Evolutionary conservation across 2,888 invertebrate genomes (phyloP).

Genomic region (Spicauda simplicius): DNA sequence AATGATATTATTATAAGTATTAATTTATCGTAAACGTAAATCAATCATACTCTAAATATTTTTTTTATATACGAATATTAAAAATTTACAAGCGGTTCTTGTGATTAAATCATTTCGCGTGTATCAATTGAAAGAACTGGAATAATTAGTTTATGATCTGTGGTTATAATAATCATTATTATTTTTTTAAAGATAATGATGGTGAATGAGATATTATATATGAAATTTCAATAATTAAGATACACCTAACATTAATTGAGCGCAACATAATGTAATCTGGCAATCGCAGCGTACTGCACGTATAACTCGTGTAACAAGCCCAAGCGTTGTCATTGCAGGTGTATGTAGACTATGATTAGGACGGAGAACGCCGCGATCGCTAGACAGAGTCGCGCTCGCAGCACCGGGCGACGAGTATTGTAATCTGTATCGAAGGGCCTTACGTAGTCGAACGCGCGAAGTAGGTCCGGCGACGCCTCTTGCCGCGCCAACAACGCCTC

Average conservation of each 20-base stretch:
- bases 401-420: slow-evolving; percentile 67
- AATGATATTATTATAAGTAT: too few species aligned
- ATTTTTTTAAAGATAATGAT: too few species aligned
- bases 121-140: too few species aligned
- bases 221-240: not conserved
- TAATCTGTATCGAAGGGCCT: slow-evolving; percentile 78
- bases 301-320: slow-evolving; percentile 54
- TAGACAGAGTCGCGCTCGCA: slow-evolving; percentile 74
- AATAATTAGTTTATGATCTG: too few species aligned
- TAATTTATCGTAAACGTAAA: too few species aligned
- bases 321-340: slow-evolving; percentile 78
- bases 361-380: slow-evolving; percentile 80
- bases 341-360: slow-evolving; percentile 79
- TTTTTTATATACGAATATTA: too few species aligned
- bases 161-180: too few species aligned
- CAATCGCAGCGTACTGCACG: slow-evolving; percentile 62
- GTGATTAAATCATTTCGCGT: too few species aligned
- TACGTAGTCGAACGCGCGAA: slow-evolving; percentile 81
- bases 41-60: too few species aligned
- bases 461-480: slow-evolving; percentile 76
- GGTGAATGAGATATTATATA: not conserved
- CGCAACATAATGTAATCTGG: slow-evolving; percentile 55
- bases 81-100: too few species aligned
- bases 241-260: not conserved
- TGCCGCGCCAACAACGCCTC: slow-evolving; percentile 84